A percentile compares a stretch with the other conserved stretches of the same genome.
phyloP scores from a whole-genome alignment of 2,888 invertebrate genomes.

The Masnerella sp. region DNA sequence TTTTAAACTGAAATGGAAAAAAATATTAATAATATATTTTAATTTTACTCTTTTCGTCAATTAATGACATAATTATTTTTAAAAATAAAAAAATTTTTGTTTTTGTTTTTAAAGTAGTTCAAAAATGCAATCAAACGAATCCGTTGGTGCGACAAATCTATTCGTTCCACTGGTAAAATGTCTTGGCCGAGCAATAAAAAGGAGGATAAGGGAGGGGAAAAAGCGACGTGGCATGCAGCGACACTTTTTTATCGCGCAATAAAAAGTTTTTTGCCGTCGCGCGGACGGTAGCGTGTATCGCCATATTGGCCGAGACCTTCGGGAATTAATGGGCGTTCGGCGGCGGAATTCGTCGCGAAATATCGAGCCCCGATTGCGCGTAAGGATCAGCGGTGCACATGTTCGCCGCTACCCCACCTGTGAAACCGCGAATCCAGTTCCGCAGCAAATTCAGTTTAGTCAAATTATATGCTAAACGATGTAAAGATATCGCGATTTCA shows the following conservation, averaged over 20 bases:
- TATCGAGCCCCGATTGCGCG: conserved; percentile 24
- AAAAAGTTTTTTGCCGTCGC: conserved; percentile 9
- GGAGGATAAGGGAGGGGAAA: background rate
- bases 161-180: conserved; percentile 1
- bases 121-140: background rate
- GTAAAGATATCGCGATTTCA: no score
- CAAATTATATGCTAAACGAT: no score
- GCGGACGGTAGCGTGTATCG: conserved; percentile 12
- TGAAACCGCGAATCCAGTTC: no score
- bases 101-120: conserved; percentile 4
- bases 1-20: background rate
- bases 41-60: no score
- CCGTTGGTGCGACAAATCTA: background rate
- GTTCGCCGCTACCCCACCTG: conserved; percentile 18
- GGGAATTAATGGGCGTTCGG: conserved; percentile 33
- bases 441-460: no score
- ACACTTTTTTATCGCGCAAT: conserved; percentile 21
- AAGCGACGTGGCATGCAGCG: background rate
- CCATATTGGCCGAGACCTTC: conserved; percentile 38
- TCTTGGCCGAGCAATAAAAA: background rate
- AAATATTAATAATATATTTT: no score
- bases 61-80: no score
- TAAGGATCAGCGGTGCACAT: conserved; percentile 20
- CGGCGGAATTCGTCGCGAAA: conserved; percentile 22
- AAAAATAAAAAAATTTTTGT: background rate